Evolutionary conservation across 2,113 vertebrate species (phyloP).

Genomic region (Phycodurus eques): DNA sequence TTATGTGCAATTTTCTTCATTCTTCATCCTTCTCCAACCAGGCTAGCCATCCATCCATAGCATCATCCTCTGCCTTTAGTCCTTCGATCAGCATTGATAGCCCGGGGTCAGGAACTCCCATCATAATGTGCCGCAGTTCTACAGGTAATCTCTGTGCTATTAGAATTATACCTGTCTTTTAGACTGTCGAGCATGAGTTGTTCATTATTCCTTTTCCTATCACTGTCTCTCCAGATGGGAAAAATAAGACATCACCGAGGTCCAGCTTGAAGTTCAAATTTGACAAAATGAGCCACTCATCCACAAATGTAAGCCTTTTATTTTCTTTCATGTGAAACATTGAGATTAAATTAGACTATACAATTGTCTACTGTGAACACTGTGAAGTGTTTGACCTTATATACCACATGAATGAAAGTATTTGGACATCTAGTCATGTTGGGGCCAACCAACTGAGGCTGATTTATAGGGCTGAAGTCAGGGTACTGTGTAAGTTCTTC

Average conservation of each 20-base stretch:
- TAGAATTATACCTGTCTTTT: neutral
- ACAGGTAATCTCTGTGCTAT: slow-evolving; percentile 74
- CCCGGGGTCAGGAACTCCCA: slow-evolving; percentile 77
- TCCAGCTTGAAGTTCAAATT: slow-evolving; percentile 97
- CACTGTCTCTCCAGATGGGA: slow-evolving; percentile 74
- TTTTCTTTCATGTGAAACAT: neutral
- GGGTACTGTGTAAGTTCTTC: no score
- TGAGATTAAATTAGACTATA: neutral
- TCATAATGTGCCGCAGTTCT: slow-evolving; percentile 92
- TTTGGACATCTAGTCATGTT: neutral
- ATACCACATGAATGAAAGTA: neutral
- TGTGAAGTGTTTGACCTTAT: no score
- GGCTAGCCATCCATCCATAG: slow-evolving; percentile 78
- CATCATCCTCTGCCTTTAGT: slow-evolving; percentile 82
- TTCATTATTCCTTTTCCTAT: neutral
- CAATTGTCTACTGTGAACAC: neutral
- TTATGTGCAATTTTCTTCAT: neutral
- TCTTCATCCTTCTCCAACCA: slow-evolving; percentile 36
- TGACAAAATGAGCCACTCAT: slow-evolving; percentile 89
- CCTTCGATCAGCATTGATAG: slow-evolving; percentile 78
- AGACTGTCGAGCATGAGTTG: neutral
- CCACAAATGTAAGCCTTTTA: slow-evolving; percentile 76
- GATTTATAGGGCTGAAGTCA: no score
- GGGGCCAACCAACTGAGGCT: neutral
- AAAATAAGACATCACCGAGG: slow-evolving; percentile 89